Conservation (phyloP, 2,797 vertebrate genomes). For the Coluber constrictor region DNA sequence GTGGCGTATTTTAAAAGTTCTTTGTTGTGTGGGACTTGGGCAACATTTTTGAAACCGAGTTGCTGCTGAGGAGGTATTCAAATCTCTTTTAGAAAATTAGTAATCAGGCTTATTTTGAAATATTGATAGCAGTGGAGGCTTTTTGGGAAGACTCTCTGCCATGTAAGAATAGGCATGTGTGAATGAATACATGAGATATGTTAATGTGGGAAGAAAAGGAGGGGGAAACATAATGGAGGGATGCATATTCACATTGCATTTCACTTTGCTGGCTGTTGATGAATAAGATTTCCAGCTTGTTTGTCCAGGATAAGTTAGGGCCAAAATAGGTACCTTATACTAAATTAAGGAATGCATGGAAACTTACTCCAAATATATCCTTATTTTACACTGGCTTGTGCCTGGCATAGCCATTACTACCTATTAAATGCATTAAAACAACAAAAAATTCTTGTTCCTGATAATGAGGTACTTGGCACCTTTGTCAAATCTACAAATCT, state of each 20-base stretch:
- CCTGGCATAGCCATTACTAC: fast-evolving
- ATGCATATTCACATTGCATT: not conserved
- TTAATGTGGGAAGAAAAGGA: not conserved
- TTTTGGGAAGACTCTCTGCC: not conserved
- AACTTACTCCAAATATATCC: not conserved
- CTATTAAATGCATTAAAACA: not conserved
- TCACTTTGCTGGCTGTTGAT: not conserved
- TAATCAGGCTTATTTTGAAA: not conserved
- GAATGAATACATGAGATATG: not conserved
- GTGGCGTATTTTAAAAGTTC: not conserved
- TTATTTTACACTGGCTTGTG: not conserved
- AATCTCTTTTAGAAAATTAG: not conserved
- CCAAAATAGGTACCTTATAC: not conserved
- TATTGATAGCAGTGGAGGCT: not conserved
- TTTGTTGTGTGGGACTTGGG: not conserved
- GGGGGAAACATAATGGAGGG: not conserved
- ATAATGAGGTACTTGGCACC: not conserved
- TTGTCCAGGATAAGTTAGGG: not conserved
- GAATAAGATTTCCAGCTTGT: not conserved
- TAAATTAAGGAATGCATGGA: not conserved
- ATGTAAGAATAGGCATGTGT: not conserved
- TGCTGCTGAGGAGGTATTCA: not conserved
- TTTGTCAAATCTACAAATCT: not conserved
- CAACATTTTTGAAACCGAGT: not conserved
- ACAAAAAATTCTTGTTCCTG: not conserved